A percentile compares a stretch with the other conserved stretches of the same genome.
These are phyloP conservation scores for Biston stratarius DNA, from an alignment of 2,888 invertebrate species.

Conservation along the genomic window DNA sequence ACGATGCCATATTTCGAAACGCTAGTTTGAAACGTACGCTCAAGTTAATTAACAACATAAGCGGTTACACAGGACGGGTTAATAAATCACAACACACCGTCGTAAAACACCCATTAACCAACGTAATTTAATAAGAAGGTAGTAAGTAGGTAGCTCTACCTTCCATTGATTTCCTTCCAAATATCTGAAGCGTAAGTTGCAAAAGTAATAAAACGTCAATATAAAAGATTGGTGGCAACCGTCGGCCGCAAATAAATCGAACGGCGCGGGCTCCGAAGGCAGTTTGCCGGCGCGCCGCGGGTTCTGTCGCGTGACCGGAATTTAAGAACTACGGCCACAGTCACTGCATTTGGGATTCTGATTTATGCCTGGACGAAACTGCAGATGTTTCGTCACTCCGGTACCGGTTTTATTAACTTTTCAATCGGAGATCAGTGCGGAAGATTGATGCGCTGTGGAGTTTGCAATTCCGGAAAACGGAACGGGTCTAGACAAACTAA, in stretches of 20 bases:
- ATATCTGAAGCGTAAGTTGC: constrained; percentile 42
- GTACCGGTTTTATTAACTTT: constrained; percentile 62
- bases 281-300: constrained; percentile 66
- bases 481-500: not conserved
- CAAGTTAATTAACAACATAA: constrained; percentile 21
- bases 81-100: constrained; percentile 26
- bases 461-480: constrained; percentile 1
- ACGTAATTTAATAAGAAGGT: constrained; percentile 34
- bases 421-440: constrained; percentile 22
- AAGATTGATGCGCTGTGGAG: constrained; percentile 1
- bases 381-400: constrained; percentile 66
- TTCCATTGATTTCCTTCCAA: constrained; percentile 28
- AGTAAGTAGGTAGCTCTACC: constrained; percentile 17
- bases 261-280: constrained; percentile 54
- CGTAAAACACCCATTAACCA: constrained; percentile 27
- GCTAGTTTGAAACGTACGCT: constrained; percentile 4
- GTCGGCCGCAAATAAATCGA: constrained; percentile 67
- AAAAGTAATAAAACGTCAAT: constrained; percentile 54
- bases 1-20: not conserved
- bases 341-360: constrained; percentile 70
- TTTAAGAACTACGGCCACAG: constrained; percentile 61
- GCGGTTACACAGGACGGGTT: constrained; percentile 17
- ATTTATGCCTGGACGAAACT: constrained; percentile 72
- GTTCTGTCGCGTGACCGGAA: constrained; percentile 73
- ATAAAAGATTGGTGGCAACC: constrained; percentile 56